phyloP scores from a whole-genome alignment of 2,888 invertebrate genomes.

The Drosophila pseudotalamancana region DNA sequence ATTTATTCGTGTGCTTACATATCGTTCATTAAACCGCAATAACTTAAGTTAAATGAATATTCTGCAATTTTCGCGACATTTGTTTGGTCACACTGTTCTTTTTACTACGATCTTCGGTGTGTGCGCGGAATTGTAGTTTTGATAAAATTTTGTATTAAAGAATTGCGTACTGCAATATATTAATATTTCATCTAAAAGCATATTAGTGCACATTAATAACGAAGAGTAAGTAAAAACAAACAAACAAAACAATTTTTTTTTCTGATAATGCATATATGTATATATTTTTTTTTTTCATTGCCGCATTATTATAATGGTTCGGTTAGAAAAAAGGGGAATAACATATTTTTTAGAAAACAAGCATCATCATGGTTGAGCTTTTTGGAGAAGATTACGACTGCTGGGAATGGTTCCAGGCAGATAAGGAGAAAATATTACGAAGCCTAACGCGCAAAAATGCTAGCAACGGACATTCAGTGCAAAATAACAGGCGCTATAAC shows the following conservation, averaged over 20 bases:
- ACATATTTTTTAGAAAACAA: not conserved
- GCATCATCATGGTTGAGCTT: slow-evolving; percentile 19
- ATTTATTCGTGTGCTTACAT: not conserved
- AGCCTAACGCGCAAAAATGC: slow-evolving; percentile 21
- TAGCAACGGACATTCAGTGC: not conserved
- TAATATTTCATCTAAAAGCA: not conserved
- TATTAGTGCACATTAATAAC: not conserved
- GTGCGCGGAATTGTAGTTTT: slow-evolving; percentile 11
- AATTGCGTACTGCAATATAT: not conserved
- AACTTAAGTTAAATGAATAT: not conserved
- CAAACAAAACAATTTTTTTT: not conserved
- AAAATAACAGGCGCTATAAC: not conserved
- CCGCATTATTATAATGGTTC: not conserved
- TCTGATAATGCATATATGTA: not conserved
- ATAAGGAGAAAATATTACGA: slow-evolving; percentile 17
- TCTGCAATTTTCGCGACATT: not conserved
- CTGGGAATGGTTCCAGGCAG: slow-evolving; percentile 44
- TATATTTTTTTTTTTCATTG: not conserved
- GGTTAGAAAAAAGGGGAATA: slow-evolving; percentile 1
- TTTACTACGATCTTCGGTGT: not conserved
- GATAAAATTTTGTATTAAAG: not conserved
- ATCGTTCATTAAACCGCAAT: not conserved
- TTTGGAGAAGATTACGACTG: slow-evolving; percentile 31
- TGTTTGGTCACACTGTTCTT: slow-evolving; percentile 5
- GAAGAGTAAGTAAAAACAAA: not conserved